Percentiles rank a stretch among this genome's conserved stretches.
phyloP scores from a whole-genome alignment of 2,113 vertebrate species.

The Malurus elegans region DNA sequence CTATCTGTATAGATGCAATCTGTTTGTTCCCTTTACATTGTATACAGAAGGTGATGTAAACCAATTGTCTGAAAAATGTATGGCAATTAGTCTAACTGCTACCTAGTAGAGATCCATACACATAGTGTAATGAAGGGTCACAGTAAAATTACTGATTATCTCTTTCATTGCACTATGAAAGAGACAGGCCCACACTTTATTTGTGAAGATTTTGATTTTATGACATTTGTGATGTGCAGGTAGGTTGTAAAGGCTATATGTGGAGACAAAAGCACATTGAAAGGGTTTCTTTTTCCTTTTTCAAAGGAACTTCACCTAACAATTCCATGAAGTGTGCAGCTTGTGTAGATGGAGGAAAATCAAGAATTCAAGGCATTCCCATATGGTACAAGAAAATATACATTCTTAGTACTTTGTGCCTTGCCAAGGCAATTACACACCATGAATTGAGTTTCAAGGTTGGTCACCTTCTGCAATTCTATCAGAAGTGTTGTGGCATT shows the following conservation, averaged over 20 bases:
- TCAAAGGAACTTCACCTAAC: not conserved
- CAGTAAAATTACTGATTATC: not conserved
- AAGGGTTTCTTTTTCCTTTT: not conserved
- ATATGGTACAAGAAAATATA: not conserved
- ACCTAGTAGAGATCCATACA: not conserved
- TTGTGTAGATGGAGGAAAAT: not conserved
- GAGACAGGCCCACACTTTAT: not conserved
- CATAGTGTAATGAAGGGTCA: not conserved
- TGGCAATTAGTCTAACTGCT: constrained; percentile 11
- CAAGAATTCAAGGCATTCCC: constrained; percentile 18
- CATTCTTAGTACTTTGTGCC: constrained; percentile 6
- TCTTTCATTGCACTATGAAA: not conserved
- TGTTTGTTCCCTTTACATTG: not conserved
- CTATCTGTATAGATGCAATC: not conserved
- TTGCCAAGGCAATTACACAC: constrained; percentile 43
- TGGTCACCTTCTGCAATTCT: constrained; percentile 24
- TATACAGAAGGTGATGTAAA: not conserved
- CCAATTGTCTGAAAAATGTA: not conserved
- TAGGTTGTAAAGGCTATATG: not conserved
- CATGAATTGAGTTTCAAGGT: constrained; percentile 46
- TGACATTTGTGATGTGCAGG: not conserved
- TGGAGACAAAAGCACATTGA: constrained; percentile 21
- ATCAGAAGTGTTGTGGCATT: not conserved
- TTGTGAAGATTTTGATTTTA: constrained; percentile 17
- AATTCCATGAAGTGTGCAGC: not conserved